Conservation (phyloP, 2,113 vertebrate species). For the Ophthalmolycus amberensis region DNA sequence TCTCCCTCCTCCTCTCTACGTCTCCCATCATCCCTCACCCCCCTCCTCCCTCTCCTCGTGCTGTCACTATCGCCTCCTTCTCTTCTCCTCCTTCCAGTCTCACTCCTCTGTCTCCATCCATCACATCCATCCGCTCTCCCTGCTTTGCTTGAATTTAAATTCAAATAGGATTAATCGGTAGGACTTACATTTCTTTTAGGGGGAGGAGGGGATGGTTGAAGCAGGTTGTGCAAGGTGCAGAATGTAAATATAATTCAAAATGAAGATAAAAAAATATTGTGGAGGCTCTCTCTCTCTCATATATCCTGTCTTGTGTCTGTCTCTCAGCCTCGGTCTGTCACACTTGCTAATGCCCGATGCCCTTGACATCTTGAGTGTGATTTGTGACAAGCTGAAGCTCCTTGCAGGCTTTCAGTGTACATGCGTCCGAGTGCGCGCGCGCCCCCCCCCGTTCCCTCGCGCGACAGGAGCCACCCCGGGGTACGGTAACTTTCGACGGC, state of each 20-base stretch:
- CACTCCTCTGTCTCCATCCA: conserved; percentile 60
- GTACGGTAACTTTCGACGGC: conserved; percentile 70
- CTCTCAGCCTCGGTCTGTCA: conserved; percentile 67
- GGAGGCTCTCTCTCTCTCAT: conserved; percentile 4
- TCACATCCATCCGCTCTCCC: conserved; percentile 29
- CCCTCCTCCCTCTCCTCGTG: conserved; percentile 38
- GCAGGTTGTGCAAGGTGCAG: conserved; percentile 42
- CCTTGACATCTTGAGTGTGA: conserved; percentile 80
- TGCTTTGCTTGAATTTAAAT: conserved; percentile 59
- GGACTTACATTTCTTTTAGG: conserved; percentile 31
- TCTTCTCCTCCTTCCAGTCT: conserved; percentile 52
- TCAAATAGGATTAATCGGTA: conserved; percentile 62
- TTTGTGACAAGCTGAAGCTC: conserved; percentile 76
- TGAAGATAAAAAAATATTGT: conserved; percentile 7
- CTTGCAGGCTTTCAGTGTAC: conserved; percentile 64
- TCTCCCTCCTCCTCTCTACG: conserved; percentile 46
- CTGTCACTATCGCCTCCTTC: conserved; percentile 70
- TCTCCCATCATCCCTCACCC: conserved; percentile 58
- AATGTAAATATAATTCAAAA: conserved; percentile 30
- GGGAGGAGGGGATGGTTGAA: conserved; percentile 13
- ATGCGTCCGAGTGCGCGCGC: conserved; percentile 23
- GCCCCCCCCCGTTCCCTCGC: conserved; percentile 8
- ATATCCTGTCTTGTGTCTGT: conserved; percentile 37
- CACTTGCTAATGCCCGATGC: conserved; percentile 68
- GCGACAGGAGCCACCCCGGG: conserved; percentile 70